phyloP scores from a whole-genome alignment of 1,140 invertebrate genomes.

The Macrotrachela quadricornifera region DNA sequence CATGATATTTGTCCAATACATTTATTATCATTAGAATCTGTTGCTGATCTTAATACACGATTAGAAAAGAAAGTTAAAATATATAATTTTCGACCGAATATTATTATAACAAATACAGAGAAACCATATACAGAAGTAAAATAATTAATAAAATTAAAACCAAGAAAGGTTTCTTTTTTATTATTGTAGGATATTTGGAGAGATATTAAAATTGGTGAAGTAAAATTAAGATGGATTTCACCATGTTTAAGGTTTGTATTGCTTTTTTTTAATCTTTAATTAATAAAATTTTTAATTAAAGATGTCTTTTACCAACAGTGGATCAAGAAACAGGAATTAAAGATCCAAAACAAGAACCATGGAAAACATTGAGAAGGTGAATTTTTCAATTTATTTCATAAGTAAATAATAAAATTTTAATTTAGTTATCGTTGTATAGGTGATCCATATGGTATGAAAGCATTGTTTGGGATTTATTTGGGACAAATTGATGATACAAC shows the following conservation, averaged over 20 bases:
- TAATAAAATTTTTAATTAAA: background rate
- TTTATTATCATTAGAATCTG: conserved; percentile 4
- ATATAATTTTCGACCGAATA: conserved; percentile 5
- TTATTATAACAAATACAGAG: background rate
- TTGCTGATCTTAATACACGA: background rate
- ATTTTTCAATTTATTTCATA: background rate
- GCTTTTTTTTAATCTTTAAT: background rate
- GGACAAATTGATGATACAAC: too few species aligned
- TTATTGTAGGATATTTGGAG: conserved; percentile 15
- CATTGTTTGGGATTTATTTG: too few species aligned
- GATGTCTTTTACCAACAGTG: conserved; percentile 21
- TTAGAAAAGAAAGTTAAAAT: conserved; percentile 1
- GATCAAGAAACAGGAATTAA: conserved; percentile 17
- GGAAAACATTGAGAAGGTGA: conserved; percentile 18
- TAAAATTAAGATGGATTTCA: conserved; percentile 12
- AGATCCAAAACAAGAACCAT: conserved; percentile 15
- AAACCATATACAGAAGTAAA: background rate
- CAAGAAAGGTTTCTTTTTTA: too few species aligned
- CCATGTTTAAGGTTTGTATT: conserved; percentile 15
- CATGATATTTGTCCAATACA: conserved; percentile 2
- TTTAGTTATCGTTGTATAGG: too few species aligned
- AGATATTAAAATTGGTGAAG: conserved; percentile 14
- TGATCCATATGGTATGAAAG: too few species aligned
- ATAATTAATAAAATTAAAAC: background rate
- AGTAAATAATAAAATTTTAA: too few species aligned